Evolutionary conservation across 2,113 vertebrate species (phyloP), one percentile per base, ranked within the genome.

Genomic region (Oophaga pumilio): DNA sequence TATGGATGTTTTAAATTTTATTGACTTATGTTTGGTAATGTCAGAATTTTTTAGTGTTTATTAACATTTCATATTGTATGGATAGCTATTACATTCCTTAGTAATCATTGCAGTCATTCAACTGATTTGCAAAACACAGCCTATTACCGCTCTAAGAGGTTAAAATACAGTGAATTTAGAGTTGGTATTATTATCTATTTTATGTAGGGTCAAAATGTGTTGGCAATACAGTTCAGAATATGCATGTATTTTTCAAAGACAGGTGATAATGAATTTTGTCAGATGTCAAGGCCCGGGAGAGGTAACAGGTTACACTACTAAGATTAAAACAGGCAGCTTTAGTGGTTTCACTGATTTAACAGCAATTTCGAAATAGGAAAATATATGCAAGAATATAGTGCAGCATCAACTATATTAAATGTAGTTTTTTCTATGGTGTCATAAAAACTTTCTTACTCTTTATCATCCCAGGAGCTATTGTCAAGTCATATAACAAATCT

Each of bases 261-360:
- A 53, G 76, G 76, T 77, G 76, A 53, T 77, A 77, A 76, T 76
- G 52, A 79, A 79, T 79, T 57, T 79, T 57, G 76, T 79, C 53
- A 79, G 53, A 79, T 79, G 53, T 79, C 76, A 79, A 56, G 53
- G 15, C 24, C n/a, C 28, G 13, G 17, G n/a, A 79, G 76, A 77
- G 50, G n/a, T 57, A 79, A 79, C 6, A 10, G 76, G 53, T 79
- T 26, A 79, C 76, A 78, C 24, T 79, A 26, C 28, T 79, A 28
- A 79, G 53, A 79, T 57, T 79, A 18, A 79, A 79, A 56, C n/a
- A 53, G 76, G 50, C 76, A 79, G 76, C 53, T 79, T 59, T 79
- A 57, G 76, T 57, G 13, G n/a, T 56, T 56, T 28, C 59, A 57
- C 50, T 79, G 50, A 59, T 79, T 79, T 79, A 59, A 6, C 53